Evolutionary conservation across 2,113 vertebrate species (phyloP), one percentile per base, ranked within the genome.

Genomic region (Saccopteryx leptura): DNA sequence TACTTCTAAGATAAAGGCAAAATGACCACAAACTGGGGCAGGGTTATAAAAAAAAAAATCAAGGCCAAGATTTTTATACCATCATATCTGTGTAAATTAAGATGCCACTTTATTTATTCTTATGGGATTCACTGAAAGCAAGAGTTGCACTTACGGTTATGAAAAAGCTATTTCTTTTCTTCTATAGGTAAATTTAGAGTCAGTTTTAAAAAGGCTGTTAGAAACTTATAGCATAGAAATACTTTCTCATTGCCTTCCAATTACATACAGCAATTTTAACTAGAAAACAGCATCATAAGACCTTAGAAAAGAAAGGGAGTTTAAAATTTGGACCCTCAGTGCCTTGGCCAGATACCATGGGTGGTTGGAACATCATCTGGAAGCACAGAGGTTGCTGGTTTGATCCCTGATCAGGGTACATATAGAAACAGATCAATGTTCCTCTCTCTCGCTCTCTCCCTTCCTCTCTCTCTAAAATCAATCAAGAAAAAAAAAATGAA

Each of bases 1-100:
- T 54, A 23, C 48, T 96, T 97, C 7, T 74, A 17, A 83, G 7
- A n/a, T 58, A 95, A 94, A 96, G 21, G 39, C 2, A 97, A 97
- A 97, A 81, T 82, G 24, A 11, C 26, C 85, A 61, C 8, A 80
- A 83, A 89, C 15, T 88, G 65, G 50, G 60, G 15, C 50, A 82
- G 75, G 7, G 5, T 56, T 63, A 69, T 31, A n/a, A 81, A 88
- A n/a, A 39, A 39, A 39, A 84, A 54, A 48, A 14, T 5, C 56
- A 78, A 71, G 19, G 33, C 15, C 26, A 21, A 94, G 63, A 90
- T 71, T 96, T 95, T 80, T 56, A 58, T 52, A 71, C 4, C 66
- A 75, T 39, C 46, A 50, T 56, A 81, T 85, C n/a, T 68, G 54
- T 50, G 18, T 18, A 83, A 71, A 33, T 50, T 11, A 69, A 85